A percentile compares a stretch with the other conserved stretches of the same genome.
Evolutionary conservation across 2,113 vertebrate genomes (phyloP).

Genomic region (Noctilio leporinus): DNA sequence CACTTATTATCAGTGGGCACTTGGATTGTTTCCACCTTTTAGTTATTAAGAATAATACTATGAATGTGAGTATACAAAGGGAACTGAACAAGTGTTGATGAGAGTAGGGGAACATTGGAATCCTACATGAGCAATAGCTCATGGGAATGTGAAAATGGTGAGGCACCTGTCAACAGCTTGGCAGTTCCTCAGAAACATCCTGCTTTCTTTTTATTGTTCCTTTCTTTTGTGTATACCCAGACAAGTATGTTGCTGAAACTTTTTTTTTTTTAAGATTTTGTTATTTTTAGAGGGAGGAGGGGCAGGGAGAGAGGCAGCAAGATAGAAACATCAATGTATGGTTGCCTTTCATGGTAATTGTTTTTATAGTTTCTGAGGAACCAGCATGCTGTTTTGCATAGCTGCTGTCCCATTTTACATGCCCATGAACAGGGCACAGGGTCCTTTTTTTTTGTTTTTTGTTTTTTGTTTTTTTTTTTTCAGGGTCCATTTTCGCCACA

Average conservation of each 20-base stretch:
- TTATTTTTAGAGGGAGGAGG: no score
- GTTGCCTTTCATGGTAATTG: not conserved
- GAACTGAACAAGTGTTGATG: no score
- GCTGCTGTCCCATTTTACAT: not conserved
- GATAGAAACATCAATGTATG: no score
- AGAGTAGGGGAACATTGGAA: no score
- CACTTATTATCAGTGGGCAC: not conserved
- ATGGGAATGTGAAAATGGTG: no score
- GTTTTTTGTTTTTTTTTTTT: not conserved
- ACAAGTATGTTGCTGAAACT: not conserved
- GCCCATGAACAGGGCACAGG: not conserved
- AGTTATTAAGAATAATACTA: not conserved
- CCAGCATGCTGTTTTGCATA: not conserved
- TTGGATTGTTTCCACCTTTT: not conserved
- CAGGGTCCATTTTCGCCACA: not conserved
- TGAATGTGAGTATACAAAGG: not conserved
- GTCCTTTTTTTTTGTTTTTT: not conserved
- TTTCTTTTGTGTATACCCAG: not conserved
- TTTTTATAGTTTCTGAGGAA: not conserved
- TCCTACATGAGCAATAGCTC: no score
- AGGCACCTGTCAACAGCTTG: no score
- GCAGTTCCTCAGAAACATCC: not conserved
- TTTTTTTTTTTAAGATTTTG: no score
- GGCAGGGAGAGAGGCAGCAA: no score
- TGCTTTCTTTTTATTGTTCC: not conserved